Evolutionary conservation across 1,140 invertebrate species (phyloP).

Genomic region (Oncopodura yosiiana): DNA sequence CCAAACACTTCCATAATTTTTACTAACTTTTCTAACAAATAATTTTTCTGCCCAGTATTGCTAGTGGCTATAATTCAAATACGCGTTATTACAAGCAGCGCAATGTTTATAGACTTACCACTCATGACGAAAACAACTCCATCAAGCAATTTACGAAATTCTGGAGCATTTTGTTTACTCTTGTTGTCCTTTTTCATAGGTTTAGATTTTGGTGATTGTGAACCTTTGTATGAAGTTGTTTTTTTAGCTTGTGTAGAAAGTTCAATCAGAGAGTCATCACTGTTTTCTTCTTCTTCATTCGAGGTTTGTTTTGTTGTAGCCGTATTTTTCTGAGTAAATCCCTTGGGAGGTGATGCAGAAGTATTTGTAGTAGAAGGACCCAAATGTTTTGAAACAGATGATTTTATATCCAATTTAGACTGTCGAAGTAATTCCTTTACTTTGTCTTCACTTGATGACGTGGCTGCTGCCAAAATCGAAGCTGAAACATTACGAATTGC

Average conservation of each 20-base stretch:
- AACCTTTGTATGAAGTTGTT: no score
- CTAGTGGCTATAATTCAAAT: no score
- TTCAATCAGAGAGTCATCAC: no score
- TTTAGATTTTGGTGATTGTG: no score
- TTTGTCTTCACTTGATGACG: constrained; percentile 11
- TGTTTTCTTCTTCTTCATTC: background rate
- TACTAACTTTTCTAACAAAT: no score
- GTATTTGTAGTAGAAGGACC: background rate
- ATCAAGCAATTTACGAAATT: constrained; percentile 50
- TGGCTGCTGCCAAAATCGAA: constrained; percentile 8
- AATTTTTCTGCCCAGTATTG: no score
- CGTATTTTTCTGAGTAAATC: background rate
- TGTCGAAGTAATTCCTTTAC: constrained; percentile 6
- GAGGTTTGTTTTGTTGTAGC: background rate
- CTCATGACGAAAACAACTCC: constrained; percentile 68
- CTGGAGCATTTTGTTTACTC: no score
- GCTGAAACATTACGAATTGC: constrained; percentile 32
- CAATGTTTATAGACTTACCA: no score
- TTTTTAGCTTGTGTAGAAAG: no score
- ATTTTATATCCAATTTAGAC: constrained; percentile 7
- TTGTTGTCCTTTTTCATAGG: constrained; percentile 13
- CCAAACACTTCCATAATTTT: no score
- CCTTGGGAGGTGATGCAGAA: background rate
- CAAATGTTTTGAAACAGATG: background rate
- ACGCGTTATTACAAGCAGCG: no score